These are phyloP conservation scores for Lophotis ruficrista DNA, from an alignment of 2,113 vertebrate genomes.

Conservation along the genomic window DNA sequence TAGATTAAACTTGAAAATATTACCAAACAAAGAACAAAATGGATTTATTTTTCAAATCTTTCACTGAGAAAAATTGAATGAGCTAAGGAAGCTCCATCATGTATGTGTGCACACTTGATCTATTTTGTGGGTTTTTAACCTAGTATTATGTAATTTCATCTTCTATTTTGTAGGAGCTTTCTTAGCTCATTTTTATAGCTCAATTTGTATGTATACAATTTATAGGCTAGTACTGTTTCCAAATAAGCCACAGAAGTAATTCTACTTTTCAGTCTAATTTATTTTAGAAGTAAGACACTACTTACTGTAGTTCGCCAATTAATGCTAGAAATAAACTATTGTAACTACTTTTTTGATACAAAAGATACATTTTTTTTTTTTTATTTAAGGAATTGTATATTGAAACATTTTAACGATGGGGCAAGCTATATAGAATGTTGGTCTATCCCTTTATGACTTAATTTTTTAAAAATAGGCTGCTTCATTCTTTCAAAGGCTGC, in stretches of 20 bases:
- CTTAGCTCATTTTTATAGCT: background rate
- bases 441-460: background rate
- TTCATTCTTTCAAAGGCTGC: background rate
- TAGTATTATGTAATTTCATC: background rate
- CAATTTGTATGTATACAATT: background rate
- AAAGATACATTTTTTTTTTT: background rate
- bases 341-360: background rate
- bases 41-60: background rate
- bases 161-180: background rate
- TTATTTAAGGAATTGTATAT: background rate
- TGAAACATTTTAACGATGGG: background rate
- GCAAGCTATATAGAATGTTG: fast-evolving
- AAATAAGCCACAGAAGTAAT: background rate
- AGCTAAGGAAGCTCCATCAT: background rate
- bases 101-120: fast-evolving
- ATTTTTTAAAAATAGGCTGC: background rate
- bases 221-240: background rate
- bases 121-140: background rate
- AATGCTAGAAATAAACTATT: background rate
- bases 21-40: background rate
- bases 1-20: background rate
- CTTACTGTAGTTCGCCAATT: background rate
- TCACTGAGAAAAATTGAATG: background rate
- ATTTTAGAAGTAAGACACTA: background rate
- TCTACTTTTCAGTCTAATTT: background rate